A percentile compares a stretch with the other conserved stretches of the same genome.
phyloP scores from a whole-genome alignment of 2,888 invertebrate species.

The Flexamia atlantica region DNA sequence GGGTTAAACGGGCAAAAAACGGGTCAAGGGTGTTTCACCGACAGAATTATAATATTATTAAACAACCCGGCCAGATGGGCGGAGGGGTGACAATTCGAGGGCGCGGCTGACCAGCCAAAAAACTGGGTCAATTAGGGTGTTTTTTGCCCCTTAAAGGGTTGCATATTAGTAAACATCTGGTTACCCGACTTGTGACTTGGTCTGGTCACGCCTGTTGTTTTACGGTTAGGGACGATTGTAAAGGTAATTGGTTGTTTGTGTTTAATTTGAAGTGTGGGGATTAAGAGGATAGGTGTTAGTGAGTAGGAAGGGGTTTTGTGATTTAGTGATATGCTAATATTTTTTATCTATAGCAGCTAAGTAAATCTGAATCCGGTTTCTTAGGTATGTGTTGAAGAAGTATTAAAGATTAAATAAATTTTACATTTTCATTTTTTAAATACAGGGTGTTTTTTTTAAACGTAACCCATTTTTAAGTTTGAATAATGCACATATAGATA shows the following conservation, averaged over 20 bases:
- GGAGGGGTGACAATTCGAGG: constrained; percentile 52
- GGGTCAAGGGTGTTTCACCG: constrained; percentile 32
- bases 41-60: constrained; percentile 43
- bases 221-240: not conserved
- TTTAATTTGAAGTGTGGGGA: not conserved
- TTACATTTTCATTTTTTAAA: too few species aligned
- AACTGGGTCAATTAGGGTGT: constrained; percentile 53
- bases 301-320: not conserved
- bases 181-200: not conserved
- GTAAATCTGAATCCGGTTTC: too few species aligned
- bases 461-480: too few species aligned
- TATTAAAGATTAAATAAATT: too few species aligned
- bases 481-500: too few species aligned
- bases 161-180: constrained; percentile 39
- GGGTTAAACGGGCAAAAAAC: constrained; percentile 55
- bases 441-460: too few species aligned
- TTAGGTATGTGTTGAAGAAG: too few species aligned
- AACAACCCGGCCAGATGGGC: constrained; percentile 35
- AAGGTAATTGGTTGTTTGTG: not conserved
- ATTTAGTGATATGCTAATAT: too few species aligned
- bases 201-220: constrained; percentile 35
- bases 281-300: not conserved
- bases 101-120: constrained; percentile 44
- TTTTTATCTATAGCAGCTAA: too few species aligned
- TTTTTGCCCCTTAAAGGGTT: constrained; percentile 48